Evolutionary conservation across 1,140 invertebrate species (phyloP), one percentile per base, ranked within the genome.

Genomic region (Venustaconcha ellipsiformis): DNA sequence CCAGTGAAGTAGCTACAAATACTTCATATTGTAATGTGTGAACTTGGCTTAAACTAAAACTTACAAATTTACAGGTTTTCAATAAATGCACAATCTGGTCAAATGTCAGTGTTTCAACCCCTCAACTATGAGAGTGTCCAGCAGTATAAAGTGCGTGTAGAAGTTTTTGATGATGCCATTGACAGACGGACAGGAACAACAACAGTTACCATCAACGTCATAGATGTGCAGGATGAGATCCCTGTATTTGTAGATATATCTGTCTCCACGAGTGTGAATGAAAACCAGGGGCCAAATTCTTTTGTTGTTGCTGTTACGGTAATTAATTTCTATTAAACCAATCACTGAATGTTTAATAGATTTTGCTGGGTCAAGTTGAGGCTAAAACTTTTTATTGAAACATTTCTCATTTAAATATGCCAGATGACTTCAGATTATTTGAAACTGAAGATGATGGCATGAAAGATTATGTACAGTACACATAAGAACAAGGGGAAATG

Each of bases 111-210:
- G 4, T 74, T 57, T n/a, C 23, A 59, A 18, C 60, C 77, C 20
- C 63, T 86, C 73, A 78, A 85, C 60, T 86, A 83, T 70, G 83
- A 85, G 58, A 71, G n/a, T 13, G 30, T 73, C 59, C 78, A 37
- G 3, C 64, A 65, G 57, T 80, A 85, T 71, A 59, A 66, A 12
- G 66, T 86, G 18, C 20, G 72, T 58, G 85, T 85, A n/a, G 75
- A 68, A 20, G 85, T 84, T 0, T 57, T 30, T 59, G 85, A 86
- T 60, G 23, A 60, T 64, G 77, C 78, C 14, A 17, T 71, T 6
- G 74, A 82, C 66, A 59, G 55, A 15, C 69, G 81, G 6, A 80
- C 70, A 12, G 68, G 72, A 57, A 76, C 78, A 4, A 67, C 80
- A 17, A 78, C 74, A 59, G 78, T 86, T 18, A 83, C 78, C 15